These are phyloP conservation scores for Hippopotamyrus pictus DNA, from an alignment of 2,797 vertebrate species.

Conservation along the genomic window DNA sequence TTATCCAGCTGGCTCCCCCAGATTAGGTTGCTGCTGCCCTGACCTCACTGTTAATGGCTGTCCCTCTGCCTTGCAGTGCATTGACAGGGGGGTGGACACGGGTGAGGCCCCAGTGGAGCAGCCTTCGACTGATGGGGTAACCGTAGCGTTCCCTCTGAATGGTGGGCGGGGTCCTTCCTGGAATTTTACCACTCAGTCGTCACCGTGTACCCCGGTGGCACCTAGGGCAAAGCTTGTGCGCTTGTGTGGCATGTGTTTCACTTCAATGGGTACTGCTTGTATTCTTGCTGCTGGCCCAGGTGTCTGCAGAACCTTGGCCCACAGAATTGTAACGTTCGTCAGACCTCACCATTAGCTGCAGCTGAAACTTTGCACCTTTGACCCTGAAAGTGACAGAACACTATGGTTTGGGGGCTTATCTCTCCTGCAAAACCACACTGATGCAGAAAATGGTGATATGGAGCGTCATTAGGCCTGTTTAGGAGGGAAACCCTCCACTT, in stretches of 20 bases:
- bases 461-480: background rate
- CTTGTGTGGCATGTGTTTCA: background rate
- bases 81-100: background rate
- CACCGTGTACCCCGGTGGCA: background rate
- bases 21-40: background rate
- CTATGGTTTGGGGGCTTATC: background rate
- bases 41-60: background rate
- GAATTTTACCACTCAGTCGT: too few relatives aligned
- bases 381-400: background rate
- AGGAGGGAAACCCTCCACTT: background rate
- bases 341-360: background rate
- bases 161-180: background rate
- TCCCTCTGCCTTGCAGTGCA: slow-evolving; percentile 11
- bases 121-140: slow-evolving; percentile 9
- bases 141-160: background rate
- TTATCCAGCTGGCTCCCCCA: background rate
- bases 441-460: background rate
- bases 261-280: background rate
- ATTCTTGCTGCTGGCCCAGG: background rate
- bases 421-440: background rate
- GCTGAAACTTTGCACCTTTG: background rate
- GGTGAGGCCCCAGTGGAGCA: background rate
- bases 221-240: background rate
- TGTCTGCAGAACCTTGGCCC: background rate
- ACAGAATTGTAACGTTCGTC: background rate